phyloP scores from a whole-genome alignment of 2,113 vertebrate species.

The Spermophilus dauricus region DNA sequence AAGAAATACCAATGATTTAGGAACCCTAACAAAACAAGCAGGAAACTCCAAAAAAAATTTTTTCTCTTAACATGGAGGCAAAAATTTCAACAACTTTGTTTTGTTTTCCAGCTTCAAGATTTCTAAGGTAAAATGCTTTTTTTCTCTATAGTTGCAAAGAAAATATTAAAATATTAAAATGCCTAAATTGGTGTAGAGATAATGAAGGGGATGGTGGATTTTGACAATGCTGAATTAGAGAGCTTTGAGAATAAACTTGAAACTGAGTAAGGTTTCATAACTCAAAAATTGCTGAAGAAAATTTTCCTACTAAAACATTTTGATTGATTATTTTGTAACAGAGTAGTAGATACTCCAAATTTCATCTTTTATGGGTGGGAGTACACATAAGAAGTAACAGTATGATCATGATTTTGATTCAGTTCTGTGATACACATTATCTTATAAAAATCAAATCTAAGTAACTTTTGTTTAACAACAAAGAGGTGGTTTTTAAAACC shows the following conservation, averaged over 20 bases:
- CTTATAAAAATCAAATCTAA: not conserved
- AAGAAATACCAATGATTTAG: slow-evolving; percentile 1
- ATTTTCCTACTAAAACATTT: not conserved
- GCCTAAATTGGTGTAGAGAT: not conserved
- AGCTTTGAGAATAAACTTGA: slow-evolving; percentile 11
- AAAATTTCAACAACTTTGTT: not conserved
- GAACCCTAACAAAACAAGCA: not conserved
- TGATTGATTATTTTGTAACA: not conserved
- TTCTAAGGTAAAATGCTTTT: slow-evolving; percentile 1
- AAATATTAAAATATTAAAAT: not conserved
- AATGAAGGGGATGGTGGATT: not conserved
- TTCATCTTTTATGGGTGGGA: not conserved
- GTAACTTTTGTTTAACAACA: not conserved
- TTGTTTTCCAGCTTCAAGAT: not conserved
- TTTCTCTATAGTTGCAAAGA: not conserved
- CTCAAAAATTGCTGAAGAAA: not conserved
- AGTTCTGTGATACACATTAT: not conserved
- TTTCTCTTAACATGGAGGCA: not conserved
- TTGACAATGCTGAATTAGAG: not conserved
- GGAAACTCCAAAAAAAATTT: not conserved
- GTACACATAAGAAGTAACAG: not conserved
- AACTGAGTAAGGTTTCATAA: not conserved
- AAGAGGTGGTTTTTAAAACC: not conserved
- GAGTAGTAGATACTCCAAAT: not conserved
- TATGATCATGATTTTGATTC: not conserved